Conservation (phyloP, 2,113 vertebrate species). For the Dendrocopos noguchii region DNA sequence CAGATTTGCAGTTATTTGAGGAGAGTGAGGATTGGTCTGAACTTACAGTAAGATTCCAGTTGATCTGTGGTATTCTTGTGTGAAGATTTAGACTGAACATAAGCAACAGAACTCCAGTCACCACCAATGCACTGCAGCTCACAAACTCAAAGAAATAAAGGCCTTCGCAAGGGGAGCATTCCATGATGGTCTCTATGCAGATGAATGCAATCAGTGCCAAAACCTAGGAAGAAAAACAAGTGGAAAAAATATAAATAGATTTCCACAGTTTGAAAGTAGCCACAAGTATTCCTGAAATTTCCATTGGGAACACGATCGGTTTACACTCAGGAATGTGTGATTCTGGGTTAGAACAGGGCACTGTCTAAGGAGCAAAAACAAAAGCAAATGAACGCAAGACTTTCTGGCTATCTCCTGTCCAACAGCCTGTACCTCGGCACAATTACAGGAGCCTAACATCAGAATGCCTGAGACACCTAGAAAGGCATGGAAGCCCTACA, state of each 20-base stretch:
- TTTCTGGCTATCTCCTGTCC: not conserved
- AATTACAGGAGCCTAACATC: not conserved
- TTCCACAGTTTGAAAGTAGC: conserved; percentile 60
- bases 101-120: conserved; percentile 91
- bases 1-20: not conserved
- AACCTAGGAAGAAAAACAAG: conserved; percentile 78
- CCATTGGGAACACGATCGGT: conserved; percentile 46
- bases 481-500: not conserved
- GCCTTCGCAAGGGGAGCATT: conserved; percentile 91
- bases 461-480: not conserved
- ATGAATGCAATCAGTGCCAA: conserved; percentile 92
- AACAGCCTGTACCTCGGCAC: not conserved
- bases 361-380: conserved; percentile 31
- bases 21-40: not conserved
- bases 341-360: conserved; percentile 18
- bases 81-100: conserved; percentile 93
- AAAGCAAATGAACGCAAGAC: conserved; percentile 20
- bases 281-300: conserved; percentile 69
- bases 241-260: conserved; percentile 65
- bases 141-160: conserved; percentile 99
- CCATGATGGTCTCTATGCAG: conserved; percentile 97
- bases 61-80: conserved; percentile 91
- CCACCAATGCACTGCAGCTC: conserved; percentile 94
- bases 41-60: conserved; percentile 96
- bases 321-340: conserved; percentile 58